Conservation (phyloP, 64 coral and sea anemone genomes). For the Catalaphyllia jardinei region DNA sequence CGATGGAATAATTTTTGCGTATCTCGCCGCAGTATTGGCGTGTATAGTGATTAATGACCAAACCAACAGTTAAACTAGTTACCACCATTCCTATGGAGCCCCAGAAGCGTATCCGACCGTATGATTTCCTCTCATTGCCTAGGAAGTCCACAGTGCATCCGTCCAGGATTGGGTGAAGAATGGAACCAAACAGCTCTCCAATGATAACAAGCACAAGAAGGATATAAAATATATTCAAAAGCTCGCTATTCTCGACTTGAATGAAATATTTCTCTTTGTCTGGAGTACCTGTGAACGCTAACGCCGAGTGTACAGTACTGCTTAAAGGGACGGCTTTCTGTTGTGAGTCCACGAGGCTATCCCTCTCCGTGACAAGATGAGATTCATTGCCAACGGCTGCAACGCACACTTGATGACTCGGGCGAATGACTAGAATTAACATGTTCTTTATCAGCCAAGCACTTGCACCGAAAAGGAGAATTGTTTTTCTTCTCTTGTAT, state of each 20-base stretch:
- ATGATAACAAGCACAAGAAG: constrained; percentile 28
- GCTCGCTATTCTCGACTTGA: neutral
- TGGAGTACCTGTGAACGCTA: neutral
- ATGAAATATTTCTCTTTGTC: neutral
- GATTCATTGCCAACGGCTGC: neutral
- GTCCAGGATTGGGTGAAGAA: constrained; percentile 41
- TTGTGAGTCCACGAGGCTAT: neutral
- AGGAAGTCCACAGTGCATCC: constrained; percentile 26
- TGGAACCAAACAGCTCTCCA: constrained; percentile 18
- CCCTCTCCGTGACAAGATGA: too few species aligned
- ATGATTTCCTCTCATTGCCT: constrained; percentile 33
- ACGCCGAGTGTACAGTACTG: neutral
- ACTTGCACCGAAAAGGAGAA: constrained; percentile 3
- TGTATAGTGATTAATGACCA: constrained; percentile 18
- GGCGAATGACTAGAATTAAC: constrained; percentile 1
- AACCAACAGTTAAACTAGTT: neutral
- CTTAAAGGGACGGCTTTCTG: neutral
- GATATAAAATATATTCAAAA: constrained; percentile 1
- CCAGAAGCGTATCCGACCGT: constrained; percentile 46
- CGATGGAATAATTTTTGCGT: constrained; percentile 14
- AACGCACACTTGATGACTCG: neutral
- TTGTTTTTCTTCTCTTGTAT: constrained; percentile 35
- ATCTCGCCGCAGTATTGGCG: constrained; percentile 8
- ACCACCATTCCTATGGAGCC: constrained; percentile 22
- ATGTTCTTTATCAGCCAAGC: constrained; percentile 37